phyloP scores from a whole-genome alignment of 2,113 vertebrate genomes.

The Pollachius pollachius region DNA sequence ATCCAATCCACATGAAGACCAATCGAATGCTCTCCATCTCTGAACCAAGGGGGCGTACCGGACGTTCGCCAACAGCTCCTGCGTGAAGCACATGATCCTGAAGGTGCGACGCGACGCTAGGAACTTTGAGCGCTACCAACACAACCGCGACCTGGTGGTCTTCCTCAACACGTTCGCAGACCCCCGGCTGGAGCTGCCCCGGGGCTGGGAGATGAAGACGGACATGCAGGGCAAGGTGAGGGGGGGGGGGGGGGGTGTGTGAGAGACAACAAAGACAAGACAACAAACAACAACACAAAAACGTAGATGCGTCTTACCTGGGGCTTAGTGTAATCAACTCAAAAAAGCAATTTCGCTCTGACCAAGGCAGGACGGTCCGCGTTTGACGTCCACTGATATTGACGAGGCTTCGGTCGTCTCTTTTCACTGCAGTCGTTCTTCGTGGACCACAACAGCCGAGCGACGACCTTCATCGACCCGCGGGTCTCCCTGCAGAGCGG shows the following conservation, averaged over 20 bases:
- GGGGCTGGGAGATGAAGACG: constrained; percentile 97
- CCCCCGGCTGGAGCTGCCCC: constrained; percentile 87
- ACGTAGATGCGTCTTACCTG: too few relatives aligned
- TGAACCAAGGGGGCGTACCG: constrained; percentile 86
- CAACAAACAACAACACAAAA: too few relatives aligned
- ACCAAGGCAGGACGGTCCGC: too few relatives aligned
- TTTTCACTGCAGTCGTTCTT: constrained; percentile 86
- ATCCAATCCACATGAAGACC: too few relatives aligned
- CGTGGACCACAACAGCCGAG: constrained; percentile 97
- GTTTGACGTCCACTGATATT: neutral
- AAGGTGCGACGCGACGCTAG: constrained; percentile 94
- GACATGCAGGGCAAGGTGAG: constrained; percentile 95
- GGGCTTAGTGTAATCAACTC: too few relatives aligned
- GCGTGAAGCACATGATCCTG: constrained; percentile 97
- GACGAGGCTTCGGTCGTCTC: neutral
- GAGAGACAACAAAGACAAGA: too few relatives aligned
- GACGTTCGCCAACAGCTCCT: constrained; percentile 96
- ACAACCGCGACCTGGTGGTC: constrained; percentile 94
- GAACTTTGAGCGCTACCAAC: constrained; percentile 98
- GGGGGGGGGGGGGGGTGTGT: neutral
- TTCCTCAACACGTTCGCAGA: constrained; percentile 98
- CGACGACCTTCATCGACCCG: constrained; percentile 97
- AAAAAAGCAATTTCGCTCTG: too few relatives aligned
- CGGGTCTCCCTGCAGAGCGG: constrained; percentile 94
- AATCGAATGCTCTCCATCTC: too few relatives aligned